Base-by-base conservation (phyloP, 2,888 invertebrate species). In the Apodemia duryi region DNA sequence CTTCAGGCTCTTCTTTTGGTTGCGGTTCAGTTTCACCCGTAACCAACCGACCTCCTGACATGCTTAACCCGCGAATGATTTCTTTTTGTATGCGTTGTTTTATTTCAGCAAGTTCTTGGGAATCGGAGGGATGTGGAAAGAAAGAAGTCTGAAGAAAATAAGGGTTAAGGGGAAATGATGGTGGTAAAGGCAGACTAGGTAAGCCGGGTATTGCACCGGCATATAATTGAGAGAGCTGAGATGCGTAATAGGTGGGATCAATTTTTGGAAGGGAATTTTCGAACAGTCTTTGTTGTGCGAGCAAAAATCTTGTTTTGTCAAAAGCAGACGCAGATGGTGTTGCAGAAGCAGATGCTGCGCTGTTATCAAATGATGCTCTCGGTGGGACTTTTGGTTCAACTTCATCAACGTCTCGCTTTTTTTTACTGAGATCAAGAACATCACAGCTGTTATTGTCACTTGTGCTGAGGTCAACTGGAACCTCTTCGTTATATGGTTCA, bases 391-490 rank as follows among this genome's bases (percentile, higher is more conserved):
- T 87, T 2, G 83, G 79, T 65, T 87, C 86, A 32, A 88, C 84
- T 62, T 80, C 78, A 65, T 90, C 88, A 1, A 74, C 74, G 66
- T 84, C 86, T 63, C 82, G 85, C 81, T 93, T 94, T 84, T 97
- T 97, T 79, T 96, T 96, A 80, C 97, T 97, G 70, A 97, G 93
- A 86, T 97, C 97, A 61, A 97, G 90, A 5, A 95, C 97, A 81
- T 96, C 95, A 70, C 90, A 91, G 70, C 85, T 87, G 67, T 86
- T 88, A 63, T 87, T 88, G 64, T 90, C 92, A 72, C 81, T 87
- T 85, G 95, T 95, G 69, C 95, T 95, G 38, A 96, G 90, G 83
- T 97, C 96, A 65, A 96, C 93, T 0, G 96, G 94, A 35, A 93
- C 82, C 67, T 91, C 93, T 67, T 92, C 93, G 65, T 92, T 90